Percentiles rank a stretch among this genome's conserved stretches.
Conservation (phyloP, 2,113 vertebrate genomes). For the Syngnathus floridae region DNA sequence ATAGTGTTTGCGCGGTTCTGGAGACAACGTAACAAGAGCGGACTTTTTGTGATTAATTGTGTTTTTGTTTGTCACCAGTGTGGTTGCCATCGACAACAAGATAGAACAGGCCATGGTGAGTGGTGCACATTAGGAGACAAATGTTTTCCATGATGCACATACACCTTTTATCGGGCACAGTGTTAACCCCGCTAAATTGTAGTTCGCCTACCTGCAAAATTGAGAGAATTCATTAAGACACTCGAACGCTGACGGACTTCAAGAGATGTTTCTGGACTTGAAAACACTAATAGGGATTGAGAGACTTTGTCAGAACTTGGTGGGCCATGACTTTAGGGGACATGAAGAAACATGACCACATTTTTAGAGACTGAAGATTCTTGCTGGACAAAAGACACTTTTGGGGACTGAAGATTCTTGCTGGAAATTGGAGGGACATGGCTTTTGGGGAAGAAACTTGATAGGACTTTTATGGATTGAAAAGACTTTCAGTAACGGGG, state of each 20-base stretch:
- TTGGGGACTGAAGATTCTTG: constrained; percentile 41
- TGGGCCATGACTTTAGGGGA: no score
- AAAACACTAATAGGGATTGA: constrained; percentile 56
- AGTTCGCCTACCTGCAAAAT: constrained; percentile 49
- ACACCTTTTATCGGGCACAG: not conserved
- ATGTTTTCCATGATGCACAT: constrained; percentile 30
- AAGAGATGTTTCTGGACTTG: constrained; percentile 22
- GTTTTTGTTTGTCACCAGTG: constrained; percentile 25
- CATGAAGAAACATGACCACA: no score
- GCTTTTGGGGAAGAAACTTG: not conserved
- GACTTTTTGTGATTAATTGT: not conserved
- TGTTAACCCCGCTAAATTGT: not conserved
- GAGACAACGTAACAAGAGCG: not conserved
- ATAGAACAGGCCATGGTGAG: constrained; percentile 81
- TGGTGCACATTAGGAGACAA: not conserved
- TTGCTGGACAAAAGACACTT: constrained; percentile 44
- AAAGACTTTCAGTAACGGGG: not conserved
- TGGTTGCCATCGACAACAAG: constrained; percentile 77
- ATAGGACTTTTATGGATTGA: not conserved
- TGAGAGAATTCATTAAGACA: constrained; percentile 26
- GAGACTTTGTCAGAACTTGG: not conserved
- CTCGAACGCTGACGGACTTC: constrained; percentile 57
- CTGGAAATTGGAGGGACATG: not conserved
- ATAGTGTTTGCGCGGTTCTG: constrained; percentile 6
- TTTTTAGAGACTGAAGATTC: constrained; percentile 29